Evolutionary conservation across 2,113 vertebrate species (phyloP), one percentile per base, ranked within the genome.

Genomic region (Trematocara unimaculatum): DNA sequence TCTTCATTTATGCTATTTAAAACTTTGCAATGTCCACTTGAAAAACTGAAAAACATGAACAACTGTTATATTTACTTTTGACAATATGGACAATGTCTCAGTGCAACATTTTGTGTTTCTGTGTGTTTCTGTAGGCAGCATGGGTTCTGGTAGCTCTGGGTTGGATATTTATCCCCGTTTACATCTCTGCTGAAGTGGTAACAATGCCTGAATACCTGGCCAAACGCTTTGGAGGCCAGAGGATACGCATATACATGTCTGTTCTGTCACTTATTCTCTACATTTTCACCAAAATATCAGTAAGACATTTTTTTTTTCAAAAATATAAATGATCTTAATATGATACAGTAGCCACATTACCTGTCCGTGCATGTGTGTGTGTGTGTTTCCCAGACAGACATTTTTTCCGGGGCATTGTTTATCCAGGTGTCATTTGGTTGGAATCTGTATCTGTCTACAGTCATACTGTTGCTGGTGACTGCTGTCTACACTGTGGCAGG

Each of bases 351-450:
- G 26, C 60, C 40, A 74, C 67, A 17, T 14, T 8, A 38, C 20
- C 3, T 79, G 5, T 67, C 23, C 38, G 1, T 8, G 18, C 0
- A 1, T 62, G 56, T 88, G 42, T 87, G 38, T 91, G 47, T 53
- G 2, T 77, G 13, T 82, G 5, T 84, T 38, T 64, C 60, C 10
- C 33, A 64, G 60, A 64, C 97, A 86, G 98, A 99, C 82, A 98
- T 99, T 87, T 99, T 98, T 95, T 98, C 98, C 0, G 98, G 98
- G 91, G 98, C 97, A 1, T 84, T 99, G 87, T 99, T 99, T 92
- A 98, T 98, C 95, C 97, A 98, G 94, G 91, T 98, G 38, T 97
- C 97, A 15, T 83, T 98, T 86, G 98, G 98, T 31, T 99, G 98
- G 98, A 96, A 99, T 83, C 96, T 99, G 55, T 99, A 98, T 88